Evolutionary conservation across 2,113 vertebrate genomes (phyloP), one percentile per base, ranked within the genome.

Genomic region (Malurus elegans): DNA sequence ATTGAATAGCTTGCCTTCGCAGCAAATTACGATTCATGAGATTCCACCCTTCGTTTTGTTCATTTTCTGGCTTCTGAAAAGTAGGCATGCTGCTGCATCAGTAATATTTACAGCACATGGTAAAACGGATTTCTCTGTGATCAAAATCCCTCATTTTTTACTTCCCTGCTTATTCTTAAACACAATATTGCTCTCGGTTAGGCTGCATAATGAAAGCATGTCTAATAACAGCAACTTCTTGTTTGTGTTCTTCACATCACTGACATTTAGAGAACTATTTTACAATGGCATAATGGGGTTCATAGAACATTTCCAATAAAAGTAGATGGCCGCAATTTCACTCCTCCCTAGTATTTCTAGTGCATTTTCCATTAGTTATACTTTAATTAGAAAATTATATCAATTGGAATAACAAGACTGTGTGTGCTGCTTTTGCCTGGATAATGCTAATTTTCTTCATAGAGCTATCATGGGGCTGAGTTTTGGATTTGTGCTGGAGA

Each of bases 21-120:
- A 79, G 61, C 5, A 31, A 72, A 92, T 94, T 93, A 65, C 1
- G 5, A 73, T 80, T 79, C 66, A 90, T 67, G 32, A 64, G 70
- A 80, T 79, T 91, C 72, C 48, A 95, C 40, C 50, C 62, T 96
- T 95, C 1, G 0, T 95, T 95, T 84, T 92, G 29, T 86, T 97
- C 80, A 60, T 95, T 95, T 62, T 89, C 64, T 84, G 85, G 42
- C n/a, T 92, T 71, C 38, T 95, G 72, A 86, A 86, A 95, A 85
- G 56, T 4, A 88, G 58, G 64, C 38, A 88, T 76, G 95, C 89
- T 97, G 92, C 91, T 81, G 79, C 92, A 75, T 91, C 42, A 56
- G 67, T 92, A 50, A 76, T 93, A 93, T 95, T 97, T 97, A 93
- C 45, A 96, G 38, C 92, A 91, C 62, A 92, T 21, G 47, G 51